Conservation (phyloP, 2,113 vertebrate species). For the Oryzias curvinotus region DNA sequence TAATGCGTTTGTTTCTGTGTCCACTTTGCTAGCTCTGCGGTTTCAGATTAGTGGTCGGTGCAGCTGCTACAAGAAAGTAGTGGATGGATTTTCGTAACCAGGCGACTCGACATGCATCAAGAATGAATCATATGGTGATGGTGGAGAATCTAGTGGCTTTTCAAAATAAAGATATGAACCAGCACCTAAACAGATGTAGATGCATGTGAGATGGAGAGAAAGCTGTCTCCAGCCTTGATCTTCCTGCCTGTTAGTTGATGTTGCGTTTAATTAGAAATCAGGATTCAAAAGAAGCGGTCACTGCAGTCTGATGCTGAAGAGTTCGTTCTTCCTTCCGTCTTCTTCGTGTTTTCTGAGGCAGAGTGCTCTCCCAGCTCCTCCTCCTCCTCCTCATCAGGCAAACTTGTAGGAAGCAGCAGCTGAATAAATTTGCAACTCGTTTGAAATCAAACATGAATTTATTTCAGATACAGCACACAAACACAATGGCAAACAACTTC, state of each 20-base stretch:
- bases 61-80: too few relatives aligned
- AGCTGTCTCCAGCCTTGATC: neutral
- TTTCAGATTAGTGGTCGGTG: too few relatives aligned
- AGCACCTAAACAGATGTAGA: too few relatives aligned
- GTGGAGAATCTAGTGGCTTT: too few relatives aligned
- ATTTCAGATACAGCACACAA: slow-evolving; percentile 38
- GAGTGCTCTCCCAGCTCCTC: neutral
- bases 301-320: neutral
- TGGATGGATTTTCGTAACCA: too few relatives aligned
- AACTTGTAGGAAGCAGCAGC: slow-evolving; percentile 25
- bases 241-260: neutral
- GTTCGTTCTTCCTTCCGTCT: neutral
- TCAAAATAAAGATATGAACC: too few relatives aligned
- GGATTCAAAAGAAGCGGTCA: neutral
- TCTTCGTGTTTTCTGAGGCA: neutral
- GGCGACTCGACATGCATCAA: too few relatives aligned
- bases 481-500: slow-evolving; percentile 6
- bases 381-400: slow-evolving; percentile 6
- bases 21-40: too few relatives aligned
- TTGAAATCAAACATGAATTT: slow-evolving; percentile 51
- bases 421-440: slow-evolving; percentile 47
- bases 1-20: too few relatives aligned
- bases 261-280: neutral
- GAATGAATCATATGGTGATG: too few relatives aligned
- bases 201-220: too few relatives aligned